Conservation (phyloP, 2,888 invertebrate genomes). For the Schizaphis graminum region DNA sequence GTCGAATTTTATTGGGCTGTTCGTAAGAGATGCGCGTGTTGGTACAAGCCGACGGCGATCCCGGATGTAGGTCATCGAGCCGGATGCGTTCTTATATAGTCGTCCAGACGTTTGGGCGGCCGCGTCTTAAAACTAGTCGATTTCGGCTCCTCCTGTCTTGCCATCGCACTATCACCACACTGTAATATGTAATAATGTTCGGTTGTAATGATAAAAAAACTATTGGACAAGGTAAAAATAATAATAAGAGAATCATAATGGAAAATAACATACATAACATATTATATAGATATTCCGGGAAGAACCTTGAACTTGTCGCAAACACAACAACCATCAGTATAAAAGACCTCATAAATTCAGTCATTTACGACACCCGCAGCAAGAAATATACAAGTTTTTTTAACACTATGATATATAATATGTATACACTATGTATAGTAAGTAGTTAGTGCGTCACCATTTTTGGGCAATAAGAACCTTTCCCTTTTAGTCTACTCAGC, state of each 20-base stretch:
- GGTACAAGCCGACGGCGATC: constrained; percentile 54
- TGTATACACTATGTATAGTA: background rate
- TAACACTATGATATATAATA: background rate
- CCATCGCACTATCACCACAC: background rate
- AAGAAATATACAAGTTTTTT: background rate
- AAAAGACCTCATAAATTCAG: background rate
- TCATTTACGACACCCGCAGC: background rate
- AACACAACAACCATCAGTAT: constrained; percentile 10
- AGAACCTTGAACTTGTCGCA: constrained; percentile 59
- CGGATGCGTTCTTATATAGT: constrained; percentile 56
- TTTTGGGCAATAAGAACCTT: background rate
- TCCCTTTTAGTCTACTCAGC: constrained; percentile 1
- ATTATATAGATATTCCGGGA: constrained; percentile 10
- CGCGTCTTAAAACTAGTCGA: constrained; percentile 48
- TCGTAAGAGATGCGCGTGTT: constrained; percentile 44
- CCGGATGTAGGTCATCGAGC: constrained; percentile 65
- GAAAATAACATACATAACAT: background rate
- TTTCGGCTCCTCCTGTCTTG: constrained; percentile 19
- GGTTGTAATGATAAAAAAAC: constrained; percentile 18
- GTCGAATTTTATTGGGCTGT: constrained; percentile 60
- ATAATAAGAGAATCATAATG: background rate
- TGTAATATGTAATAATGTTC: constrained; percentile 24
- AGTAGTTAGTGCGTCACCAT: background rate
- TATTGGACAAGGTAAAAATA: background rate
- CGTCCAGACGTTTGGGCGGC: constrained; percentile 64